Evolutionary conservation across 2,888 invertebrate genomes (phyloP).

Genomic region (Acronicta psi): DNA sequence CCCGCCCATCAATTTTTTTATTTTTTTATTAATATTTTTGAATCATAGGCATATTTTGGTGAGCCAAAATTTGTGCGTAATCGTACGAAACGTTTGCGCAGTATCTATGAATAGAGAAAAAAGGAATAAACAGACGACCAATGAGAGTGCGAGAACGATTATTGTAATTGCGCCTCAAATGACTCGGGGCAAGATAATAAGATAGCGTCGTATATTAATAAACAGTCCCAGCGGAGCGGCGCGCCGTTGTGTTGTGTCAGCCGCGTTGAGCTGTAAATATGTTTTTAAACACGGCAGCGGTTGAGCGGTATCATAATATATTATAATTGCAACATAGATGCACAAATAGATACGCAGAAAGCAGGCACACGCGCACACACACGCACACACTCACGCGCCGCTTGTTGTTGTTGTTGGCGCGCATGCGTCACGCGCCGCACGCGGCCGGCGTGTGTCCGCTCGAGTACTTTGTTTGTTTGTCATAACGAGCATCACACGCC

Average conservation of each 20-base stretch:
- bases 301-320: conserved; percentile 15
- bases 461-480: conserved; percentile 28
- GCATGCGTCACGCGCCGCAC: conserved; percentile 37
- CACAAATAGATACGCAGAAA: conserved; percentile 13
- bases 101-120: background rate
- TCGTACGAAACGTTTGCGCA: too few species aligned
- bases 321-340: conserved; percentile 22
- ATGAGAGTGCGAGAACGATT: conserved; percentile 1
- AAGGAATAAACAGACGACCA: background rate
- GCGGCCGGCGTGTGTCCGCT: background rate
- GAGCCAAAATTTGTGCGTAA: too few species aligned
- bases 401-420: conserved; percentile 20
- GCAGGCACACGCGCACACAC: background rate
- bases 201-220: conserved; percentile 5
- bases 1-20: too few species aligned
- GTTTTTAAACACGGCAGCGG: conserved; percentile 31
- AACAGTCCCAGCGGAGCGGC: background rate
- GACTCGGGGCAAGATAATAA: conserved; percentile 9
- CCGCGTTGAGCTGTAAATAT: conserved; percentile 32
- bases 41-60: too few species aligned
- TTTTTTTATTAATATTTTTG: too few species aligned
- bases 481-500: conserved; percentile 10
- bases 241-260: background rate
- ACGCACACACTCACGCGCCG: background rate
- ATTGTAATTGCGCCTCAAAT: conserved; percentile 17